Evolutionary conservation across 2,888 invertebrate genomes (phyloP).

Genomic region (Heliothis peltigera): DNA sequence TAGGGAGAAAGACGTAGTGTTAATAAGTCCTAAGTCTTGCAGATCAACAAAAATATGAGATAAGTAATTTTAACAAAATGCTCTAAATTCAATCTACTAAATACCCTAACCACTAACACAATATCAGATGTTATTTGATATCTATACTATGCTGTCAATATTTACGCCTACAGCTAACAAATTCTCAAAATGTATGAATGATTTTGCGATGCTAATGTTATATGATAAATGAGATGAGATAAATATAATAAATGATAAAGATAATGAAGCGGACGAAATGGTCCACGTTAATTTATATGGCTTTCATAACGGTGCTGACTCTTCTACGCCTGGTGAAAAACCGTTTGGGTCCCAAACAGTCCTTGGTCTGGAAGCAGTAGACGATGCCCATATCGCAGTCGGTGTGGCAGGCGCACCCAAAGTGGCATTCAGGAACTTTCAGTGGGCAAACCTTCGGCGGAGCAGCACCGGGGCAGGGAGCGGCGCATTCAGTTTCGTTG

Average conservation of each 20-base stretch:
- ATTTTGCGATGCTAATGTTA: not conserved
- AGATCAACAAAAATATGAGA: not conserved
- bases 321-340: constrained; percentile 48
- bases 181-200: not conserved
- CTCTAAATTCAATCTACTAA: not conserved
- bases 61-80: too few species aligned
- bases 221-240: not conserved
- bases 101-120: not conserved
- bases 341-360: constrained; percentile 57
- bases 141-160: too few species aligned
- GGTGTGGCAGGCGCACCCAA: constrained; percentile 69
- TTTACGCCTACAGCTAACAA: not conserved
- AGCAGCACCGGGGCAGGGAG: constrained; percentile 65
- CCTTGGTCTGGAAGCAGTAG: constrained; percentile 66
- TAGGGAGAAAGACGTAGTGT: not conserved
- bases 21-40: not conserved
- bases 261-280: not conserved
- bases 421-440: constrained; percentile 60
- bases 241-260: not conserved
- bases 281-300: not conserved
- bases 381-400: constrained; percentile 57
- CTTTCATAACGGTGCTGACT: constrained; percentile 2
- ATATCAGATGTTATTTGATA: too few species aligned
- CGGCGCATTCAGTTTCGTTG: constrained; percentile 62
- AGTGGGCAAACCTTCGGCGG: constrained; percentile 69